A percentile compares a stretch with the other conserved stretches of the same genome.
phyloP scores from a whole-genome alignment of 2,888 invertebrate species.

The Mellilla xanthometata region DNA sequence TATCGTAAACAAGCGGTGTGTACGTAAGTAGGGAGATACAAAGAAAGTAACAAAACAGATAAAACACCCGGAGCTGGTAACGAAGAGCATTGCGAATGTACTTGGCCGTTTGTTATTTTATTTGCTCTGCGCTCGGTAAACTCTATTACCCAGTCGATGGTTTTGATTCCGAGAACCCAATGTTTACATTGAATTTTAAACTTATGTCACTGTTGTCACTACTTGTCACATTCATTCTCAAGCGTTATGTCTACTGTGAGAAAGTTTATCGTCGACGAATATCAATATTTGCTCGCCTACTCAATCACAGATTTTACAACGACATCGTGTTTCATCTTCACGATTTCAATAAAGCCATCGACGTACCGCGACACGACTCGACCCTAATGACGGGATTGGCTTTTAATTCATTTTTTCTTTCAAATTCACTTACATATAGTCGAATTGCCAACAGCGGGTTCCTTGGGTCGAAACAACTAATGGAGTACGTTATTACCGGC shows the following conservation, averaged over 20 bases:
- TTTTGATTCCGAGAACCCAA: conserved; percentile 73
- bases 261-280: conserved; percentile 53
- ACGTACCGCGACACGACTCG: conserved; percentile 3
- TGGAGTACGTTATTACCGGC: conserved; percentile 70
- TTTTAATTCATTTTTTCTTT: conserved; percentile 18
- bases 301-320: conserved; percentile 18
- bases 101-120: conserved; percentile 69
- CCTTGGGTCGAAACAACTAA: conserved; percentile 66
- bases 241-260: conserved; percentile 54
- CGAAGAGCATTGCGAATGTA: conserved; percentile 54
- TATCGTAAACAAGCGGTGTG: conserved; percentile 44
- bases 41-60: conserved; percentile 59
- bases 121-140: conserved; percentile 74
- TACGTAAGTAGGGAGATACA: conserved; percentile 54
- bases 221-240: conserved; percentile 67
- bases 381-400: conserved; percentile 19
- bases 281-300: conserved; percentile 51
- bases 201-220: conserved; percentile 67
- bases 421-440: conserved; percentile 33
- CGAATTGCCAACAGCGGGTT: conserved; percentile 47
- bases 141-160: conserved; percentile 72
- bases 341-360: conserved; percentile 2
- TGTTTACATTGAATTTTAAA: conserved; percentile 73
- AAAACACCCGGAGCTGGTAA: conserved; percentile 53
- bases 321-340: conserved; percentile 4